Evolutionary conservation across 23 tunicate genomes (phyloP), one percentile per base, ranked within the genome.

Genomic region (Ascidia mentula): DNA sequence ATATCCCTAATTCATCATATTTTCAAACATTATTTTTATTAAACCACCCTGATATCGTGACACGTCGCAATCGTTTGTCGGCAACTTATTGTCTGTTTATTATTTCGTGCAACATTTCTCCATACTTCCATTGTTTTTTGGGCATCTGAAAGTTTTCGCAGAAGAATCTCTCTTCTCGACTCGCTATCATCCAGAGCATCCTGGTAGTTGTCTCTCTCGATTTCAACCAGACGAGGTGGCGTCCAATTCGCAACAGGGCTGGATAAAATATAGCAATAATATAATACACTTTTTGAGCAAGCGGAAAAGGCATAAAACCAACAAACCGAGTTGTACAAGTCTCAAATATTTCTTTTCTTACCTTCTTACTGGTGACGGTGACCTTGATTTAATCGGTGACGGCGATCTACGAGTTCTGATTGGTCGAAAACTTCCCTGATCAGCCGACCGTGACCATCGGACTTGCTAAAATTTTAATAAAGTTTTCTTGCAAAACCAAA

Each of bases 101-200:
- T 9, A 42, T 9, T 42, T 42, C 15, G 53, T 9, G 53, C 15
- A 42, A 20, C 7, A 53, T 3, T 8, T 34, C 45, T 45, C 5
- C 34, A 37, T 59, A 89, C 96, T 89, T 90, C 96, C 96, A 90
- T 90, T 7, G 96, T 90, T 60, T 79, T 65, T 46, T 90, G 96
- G 40, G 96, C 86, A 32, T 85, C 96, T 6, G 89, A 86, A 2
- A 90, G 76, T 46, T 85, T 90, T 26, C 77, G 42, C 18, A 90
- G 45, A 6, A 90, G 77, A 7, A 90, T 71, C 12, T 85, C 84
- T 59, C 96, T 80, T 46, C 96, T 75, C 5, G 89, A 81, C 38
- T 90, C 96, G 59, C 96, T 90, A 79, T 90, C 96, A 40, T 76
- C 89, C 75, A 90, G 45, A 32, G 96, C 96, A 69, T 90, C 89